Percentiles rank a stretch among this genome's conserved stretches.
phyloP scores from a whole-genome alignment of 2,113 vertebrate genomes.

The Ptilonorhynchus violaceus region DNA sequence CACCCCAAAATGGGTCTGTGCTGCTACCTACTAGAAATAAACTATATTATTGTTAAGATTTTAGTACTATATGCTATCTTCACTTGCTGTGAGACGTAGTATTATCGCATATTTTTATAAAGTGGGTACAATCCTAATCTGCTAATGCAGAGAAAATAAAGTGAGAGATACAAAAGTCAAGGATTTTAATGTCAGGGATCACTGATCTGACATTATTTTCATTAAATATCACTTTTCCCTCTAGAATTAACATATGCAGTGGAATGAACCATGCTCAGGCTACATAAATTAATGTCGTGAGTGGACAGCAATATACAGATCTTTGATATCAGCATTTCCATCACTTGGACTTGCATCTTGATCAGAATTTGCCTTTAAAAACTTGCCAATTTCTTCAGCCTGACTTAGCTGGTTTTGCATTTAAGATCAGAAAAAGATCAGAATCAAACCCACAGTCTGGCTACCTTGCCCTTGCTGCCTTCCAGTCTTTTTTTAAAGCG shows the following conservation, averaged over 20 bases:
- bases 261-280: background rate
- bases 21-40: background rate
- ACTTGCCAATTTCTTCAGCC: background rate
- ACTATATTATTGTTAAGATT: background rate
- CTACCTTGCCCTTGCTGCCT: constrained; percentile 13
- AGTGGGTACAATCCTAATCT: background rate
- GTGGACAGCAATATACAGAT: background rate
- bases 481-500: background rate
- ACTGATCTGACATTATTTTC: background rate
- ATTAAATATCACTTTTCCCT: background rate
- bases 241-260: background rate
- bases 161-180: background rate
- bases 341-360: background rate
- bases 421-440: background rate
- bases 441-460: constrained; percentile 9
- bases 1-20: background rate
- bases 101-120: background rate
- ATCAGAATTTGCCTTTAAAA: background rate
- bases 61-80: background rate
- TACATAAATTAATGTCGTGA: background rate
- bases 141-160: background rate
- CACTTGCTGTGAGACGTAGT: background rate
- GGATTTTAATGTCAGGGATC: background rate
- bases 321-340: background rate
- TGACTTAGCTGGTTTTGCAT: background rate